A percentile compares a stretch with the other conserved stretches of the same genome.
Conservation (phyloP, 2,888 invertebrate species). For the Eucera pruinosa region DNA sequence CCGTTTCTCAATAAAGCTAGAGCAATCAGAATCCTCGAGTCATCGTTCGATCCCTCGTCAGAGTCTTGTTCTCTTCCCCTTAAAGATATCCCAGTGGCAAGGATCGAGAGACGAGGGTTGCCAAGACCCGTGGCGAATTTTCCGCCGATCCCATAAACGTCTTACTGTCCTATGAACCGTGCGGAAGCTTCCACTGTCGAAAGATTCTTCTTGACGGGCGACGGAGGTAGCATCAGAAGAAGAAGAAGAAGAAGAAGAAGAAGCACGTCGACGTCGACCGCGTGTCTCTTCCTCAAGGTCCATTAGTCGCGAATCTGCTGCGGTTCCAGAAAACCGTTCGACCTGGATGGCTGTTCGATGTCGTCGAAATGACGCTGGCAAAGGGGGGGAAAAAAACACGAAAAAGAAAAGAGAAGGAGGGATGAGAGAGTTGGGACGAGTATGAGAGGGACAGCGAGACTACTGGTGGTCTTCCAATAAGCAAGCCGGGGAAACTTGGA, state of each 20-base stretch:
- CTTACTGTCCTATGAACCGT: constrained; percentile 9
- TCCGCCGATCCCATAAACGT: constrained; percentile 37
- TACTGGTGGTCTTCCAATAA: constrained; percentile 72
- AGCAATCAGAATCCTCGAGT: neutral
- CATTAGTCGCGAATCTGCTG: constrained; percentile 71
- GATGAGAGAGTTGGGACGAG: constrained; percentile 19
- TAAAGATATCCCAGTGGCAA: neutral
- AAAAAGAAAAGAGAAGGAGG: constrained; percentile 6
- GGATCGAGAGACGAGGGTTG: neutral
- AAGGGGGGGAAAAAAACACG: constrained; percentile 8
- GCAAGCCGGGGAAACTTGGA: constrained; percentile 79
- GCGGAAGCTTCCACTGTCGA: neutral
- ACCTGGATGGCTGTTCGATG: constrained; percentile 62
- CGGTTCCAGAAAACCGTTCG: constrained; percentile 66
- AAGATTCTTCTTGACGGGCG: constrained; percentile 38
- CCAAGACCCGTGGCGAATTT: constrained; percentile 11
- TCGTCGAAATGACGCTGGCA: constrained; percentile 40
- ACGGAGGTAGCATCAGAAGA: too few species aligned
- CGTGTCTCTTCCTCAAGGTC: constrained; percentile 63
- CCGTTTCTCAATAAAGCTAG: neutral
- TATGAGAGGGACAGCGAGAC: constrained; percentile 44
- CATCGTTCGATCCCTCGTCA: neutral
- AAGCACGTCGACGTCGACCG: constrained; percentile 50
- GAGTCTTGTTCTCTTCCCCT: neutral
- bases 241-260: neutral